Base-by-base conservation (phyloP, 2,113 vertebrate species). In the Melanostigma gelatinosum region DNA sequence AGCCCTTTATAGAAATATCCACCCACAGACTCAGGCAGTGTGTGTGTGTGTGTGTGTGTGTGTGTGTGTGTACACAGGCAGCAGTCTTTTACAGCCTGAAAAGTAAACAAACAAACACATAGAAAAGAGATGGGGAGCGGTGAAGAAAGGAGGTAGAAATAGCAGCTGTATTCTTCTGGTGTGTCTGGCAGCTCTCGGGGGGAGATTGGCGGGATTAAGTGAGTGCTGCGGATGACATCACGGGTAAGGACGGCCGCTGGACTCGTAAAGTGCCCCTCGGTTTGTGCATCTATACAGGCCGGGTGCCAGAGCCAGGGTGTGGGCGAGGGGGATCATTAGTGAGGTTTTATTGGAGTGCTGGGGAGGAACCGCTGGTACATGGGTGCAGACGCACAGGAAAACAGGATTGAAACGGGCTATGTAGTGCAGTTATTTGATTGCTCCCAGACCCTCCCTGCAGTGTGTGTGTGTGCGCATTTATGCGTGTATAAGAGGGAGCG, bases 301-400 rank as follows among this genome's bases (percentile, higher is more conserved):
- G 78, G 80, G 87, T 90, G 92, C 92, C 91, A 91, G 91, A 88
- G 71, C 85, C 70, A 54, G 88, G 90, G 90, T 87, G 90, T 92
- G 91, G 89, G 91, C 72, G 67, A 79, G 71, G 70, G 84, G 85
- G 87, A 91, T 94, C 93, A 95, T 94, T 94, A 95, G 91, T 89
- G 89, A 82, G 89, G 72, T 94, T 95, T 95, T 95, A 95, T 95
- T 93, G 93, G 92, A 88, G 81, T 81, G 36, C 69, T 88, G 91
- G 90, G 88, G 88, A 91, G 88, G 87, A 94, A 87, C 83, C 77
- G 46, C 85, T 88, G 88, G 79, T 93, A 91, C 92, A 91, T 82
- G 85, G 92, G 91, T 92, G 89, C 93, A 94, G 90, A 90, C 91
- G 79, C 85, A 82, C 90, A 93, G 93, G 92, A 93, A 93, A 93